phyloP scores from a whole-genome alignment of 2,888 invertebrate genomes.

The Hypselothyrea guttata region DNA sequence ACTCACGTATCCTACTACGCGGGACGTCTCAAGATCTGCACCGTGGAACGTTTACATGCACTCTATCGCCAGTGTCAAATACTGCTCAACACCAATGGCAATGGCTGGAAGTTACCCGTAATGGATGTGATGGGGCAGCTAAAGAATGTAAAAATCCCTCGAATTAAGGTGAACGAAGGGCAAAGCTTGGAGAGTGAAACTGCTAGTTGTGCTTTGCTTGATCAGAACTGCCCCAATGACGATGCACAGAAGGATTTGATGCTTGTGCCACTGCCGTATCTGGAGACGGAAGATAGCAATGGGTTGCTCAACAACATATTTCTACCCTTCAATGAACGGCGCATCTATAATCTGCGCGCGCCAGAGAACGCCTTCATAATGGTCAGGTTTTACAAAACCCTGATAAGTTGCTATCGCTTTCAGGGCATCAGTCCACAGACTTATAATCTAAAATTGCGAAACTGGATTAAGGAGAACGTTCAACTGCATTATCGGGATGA shows the following conservation, averaged over 20 bases:
- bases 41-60: constrained; percentile 64
- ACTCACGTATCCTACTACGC: constrained; percentile 80
- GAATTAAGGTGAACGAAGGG: constrained; percentile 12
- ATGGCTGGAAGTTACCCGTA: constrained; percentile 77
- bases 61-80: constrained; percentile 73
- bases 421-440: constrained; percentile 65
- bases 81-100: constrained; percentile 81
- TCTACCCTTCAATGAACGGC: constrained; percentile 78
- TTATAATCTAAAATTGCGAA: constrained; percentile 75
- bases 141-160: constrained; percentile 16
- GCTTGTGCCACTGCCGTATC: constrained; percentile 78
- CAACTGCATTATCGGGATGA: constrained; percentile 77
- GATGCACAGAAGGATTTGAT: constrained; percentile 67
- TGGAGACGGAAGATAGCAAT: constrained; percentile 66
- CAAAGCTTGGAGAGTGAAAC: constrained; percentile 40
- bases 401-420: constrained; percentile 77
- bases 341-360: constrained; percentile 77
- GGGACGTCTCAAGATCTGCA: constrained; percentile 71
- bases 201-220: constrained; percentile 72
- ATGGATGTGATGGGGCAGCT: constrained; percentile 56
- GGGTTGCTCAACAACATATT: constrained; percentile 77
- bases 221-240: constrained; percentile 50
- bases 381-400: constrained; percentile 76
- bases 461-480: constrained; percentile 77
- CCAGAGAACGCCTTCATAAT: constrained; percentile 72